Percentiles rank a stretch among this genome's conserved stretches.
Conservation (phyloP, 2,888 invertebrate species). For the Linyphia triangularis region DNA sequence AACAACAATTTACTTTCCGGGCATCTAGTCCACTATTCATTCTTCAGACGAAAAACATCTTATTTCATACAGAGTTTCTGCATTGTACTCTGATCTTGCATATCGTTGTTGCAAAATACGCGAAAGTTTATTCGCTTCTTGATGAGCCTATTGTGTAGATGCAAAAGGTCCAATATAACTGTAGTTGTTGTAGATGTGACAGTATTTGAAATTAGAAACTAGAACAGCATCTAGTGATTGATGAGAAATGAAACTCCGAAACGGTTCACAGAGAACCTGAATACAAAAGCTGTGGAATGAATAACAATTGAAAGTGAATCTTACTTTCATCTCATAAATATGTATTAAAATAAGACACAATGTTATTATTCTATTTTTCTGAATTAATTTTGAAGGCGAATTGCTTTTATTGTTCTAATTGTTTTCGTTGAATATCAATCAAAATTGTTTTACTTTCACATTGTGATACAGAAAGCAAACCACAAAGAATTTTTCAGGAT, state of each 20-base stretch:
- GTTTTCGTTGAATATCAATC: no score
- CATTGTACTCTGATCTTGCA: not conserved
- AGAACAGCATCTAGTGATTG: not conserved
- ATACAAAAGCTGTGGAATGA: no score
- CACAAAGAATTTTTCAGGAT: no score
- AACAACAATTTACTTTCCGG: no score
- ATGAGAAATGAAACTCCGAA: not conserved
- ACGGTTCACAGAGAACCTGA: not conserved
- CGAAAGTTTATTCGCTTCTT: not conserved
- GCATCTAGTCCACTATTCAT: conserved; percentile 2
- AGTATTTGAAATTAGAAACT: not conserved
- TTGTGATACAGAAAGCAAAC: no score
- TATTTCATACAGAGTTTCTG: conserved; percentile 10
- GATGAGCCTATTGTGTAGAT: conserved; percentile 22
- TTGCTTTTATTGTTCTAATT: no score
- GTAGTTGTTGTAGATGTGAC: not conserved
- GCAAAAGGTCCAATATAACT: conserved; percentile 1
- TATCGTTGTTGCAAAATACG: not conserved
- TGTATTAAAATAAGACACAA: no score
- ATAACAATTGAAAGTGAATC: not conserved
- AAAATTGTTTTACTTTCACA: no score
- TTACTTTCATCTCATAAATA: conserved; percentile 3
- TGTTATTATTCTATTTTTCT: no score
- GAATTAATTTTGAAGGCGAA: no score
- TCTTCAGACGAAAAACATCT: conserved; percentile 36